Conservation (phyloP, 2,113 vertebrate genomes). For the Acrocephalus arundinaceus region DNA sequence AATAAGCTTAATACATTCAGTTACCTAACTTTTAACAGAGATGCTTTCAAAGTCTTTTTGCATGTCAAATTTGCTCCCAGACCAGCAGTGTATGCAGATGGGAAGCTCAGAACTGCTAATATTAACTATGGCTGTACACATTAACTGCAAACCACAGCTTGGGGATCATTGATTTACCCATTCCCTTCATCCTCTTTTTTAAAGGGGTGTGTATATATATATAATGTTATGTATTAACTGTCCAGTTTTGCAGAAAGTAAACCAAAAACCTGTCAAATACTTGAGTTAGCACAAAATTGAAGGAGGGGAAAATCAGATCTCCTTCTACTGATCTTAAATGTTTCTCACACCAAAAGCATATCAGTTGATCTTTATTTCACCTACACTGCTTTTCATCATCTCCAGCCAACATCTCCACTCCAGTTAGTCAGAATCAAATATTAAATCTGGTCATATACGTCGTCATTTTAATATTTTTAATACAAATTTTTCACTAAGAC, state of each 20-base stretch:
- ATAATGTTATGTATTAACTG: neutral
- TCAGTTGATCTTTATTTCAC: neutral
- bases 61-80: neutral
- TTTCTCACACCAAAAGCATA: neutral
- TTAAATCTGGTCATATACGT: neutral
- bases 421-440: neutral
- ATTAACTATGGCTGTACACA: neutral
- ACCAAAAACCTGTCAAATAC: neutral
- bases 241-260: neutral
- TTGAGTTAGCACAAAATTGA: neutral
- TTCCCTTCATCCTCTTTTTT: neutral
- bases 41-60: neutral
- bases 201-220: neutral
- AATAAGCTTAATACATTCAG: neutral
- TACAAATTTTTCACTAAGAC: neutral
- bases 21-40: neutral
- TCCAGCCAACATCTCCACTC: neutral
- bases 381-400: neutral
- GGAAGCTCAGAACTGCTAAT: neutral
- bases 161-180: rapidly evolving
- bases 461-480: neutral
- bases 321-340: neutral
- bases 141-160: neutral
- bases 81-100: neutral
- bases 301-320: neutral